Evolutionary conservation across 2,797 vertebrate species (phyloP).

Genomic region (Clarias pachynema): DNA sequence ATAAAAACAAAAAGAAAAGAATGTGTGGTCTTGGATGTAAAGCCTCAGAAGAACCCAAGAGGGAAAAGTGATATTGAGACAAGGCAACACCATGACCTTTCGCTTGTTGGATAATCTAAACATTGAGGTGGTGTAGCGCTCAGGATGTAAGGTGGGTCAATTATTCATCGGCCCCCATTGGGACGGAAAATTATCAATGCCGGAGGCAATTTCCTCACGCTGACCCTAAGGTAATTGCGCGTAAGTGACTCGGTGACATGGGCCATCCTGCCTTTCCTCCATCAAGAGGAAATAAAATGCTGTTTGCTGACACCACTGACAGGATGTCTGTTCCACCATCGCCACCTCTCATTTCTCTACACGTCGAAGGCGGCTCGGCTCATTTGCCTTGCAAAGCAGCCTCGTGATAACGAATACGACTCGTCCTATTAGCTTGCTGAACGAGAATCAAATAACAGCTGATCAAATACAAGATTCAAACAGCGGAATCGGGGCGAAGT

Average conservation of each 20-base stretch:
- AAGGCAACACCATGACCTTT: background rate
- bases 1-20: background rate
- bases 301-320: conserved; percentile 58
- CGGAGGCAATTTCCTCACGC: conserved; percentile 61
- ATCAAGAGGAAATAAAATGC: conserved; percentile 53
- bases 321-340: conserved; percentile 43
- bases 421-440: conserved; percentile 31
- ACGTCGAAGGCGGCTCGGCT: conserved; percentile 39
- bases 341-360: conserved; percentile 42
- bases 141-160: conserved; percentile 46
- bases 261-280: conserved; percentile 39
- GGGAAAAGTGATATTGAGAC: background rate
- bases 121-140: background rate
- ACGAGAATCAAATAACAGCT: conserved; percentile 3
- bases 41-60: background rate
- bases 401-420: conserved; percentile 45
- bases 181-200: conserved; percentile 59
- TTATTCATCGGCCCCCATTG: conserved; percentile 48
- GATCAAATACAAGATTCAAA: background rate
- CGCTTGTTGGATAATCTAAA: conserved; percentile 16
- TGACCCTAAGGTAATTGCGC: conserved; percentile 62
- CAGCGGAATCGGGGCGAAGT: background rate
- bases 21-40: background rate
- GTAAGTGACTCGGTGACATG: conserved; percentile 54
- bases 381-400: conserved; percentile 59